Evolutionary conservation across 2,113 vertebrate genomes (phyloP).

Genomic region (Thinocorus orbignyianus): DNA sequence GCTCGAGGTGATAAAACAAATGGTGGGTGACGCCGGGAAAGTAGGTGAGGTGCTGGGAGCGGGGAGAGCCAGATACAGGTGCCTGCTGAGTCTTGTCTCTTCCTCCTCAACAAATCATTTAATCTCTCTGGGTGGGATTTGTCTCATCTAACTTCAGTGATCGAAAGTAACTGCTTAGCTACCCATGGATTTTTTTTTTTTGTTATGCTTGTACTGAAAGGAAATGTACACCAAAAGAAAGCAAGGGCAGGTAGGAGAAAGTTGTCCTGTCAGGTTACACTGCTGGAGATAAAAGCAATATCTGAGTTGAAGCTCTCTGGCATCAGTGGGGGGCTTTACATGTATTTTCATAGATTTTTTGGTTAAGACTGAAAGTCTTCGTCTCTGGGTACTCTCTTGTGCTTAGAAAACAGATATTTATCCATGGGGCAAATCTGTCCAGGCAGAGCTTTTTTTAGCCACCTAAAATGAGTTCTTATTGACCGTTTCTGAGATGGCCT

Average conservation of each 20-base stretch:
- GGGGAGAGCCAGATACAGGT: not conserved
- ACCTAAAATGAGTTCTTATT: not conserved
- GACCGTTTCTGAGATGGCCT: not conserved
- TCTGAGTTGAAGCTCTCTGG: not conserved
- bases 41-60: accelerated
- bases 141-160: not conserved
- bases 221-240: not conserved
- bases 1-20: not conserved
- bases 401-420: not conserved
- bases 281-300: not conserved
- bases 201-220: not conserved
- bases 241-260: not conserved
- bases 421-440: not conserved
- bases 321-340: not conserved
- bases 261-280: not conserved
- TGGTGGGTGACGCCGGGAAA: not conserved
- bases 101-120: not conserved
- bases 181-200: not conserved
- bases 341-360: not conserved
- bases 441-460: not conserved
- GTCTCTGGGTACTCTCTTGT: not conserved
- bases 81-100: not conserved
- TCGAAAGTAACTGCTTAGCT: not conserved
- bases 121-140: not conserved
- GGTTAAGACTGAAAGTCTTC: not conserved